Base-by-base conservation (phyloP, 2,113 vertebrate species). In the Lepus timidus region DNA sequence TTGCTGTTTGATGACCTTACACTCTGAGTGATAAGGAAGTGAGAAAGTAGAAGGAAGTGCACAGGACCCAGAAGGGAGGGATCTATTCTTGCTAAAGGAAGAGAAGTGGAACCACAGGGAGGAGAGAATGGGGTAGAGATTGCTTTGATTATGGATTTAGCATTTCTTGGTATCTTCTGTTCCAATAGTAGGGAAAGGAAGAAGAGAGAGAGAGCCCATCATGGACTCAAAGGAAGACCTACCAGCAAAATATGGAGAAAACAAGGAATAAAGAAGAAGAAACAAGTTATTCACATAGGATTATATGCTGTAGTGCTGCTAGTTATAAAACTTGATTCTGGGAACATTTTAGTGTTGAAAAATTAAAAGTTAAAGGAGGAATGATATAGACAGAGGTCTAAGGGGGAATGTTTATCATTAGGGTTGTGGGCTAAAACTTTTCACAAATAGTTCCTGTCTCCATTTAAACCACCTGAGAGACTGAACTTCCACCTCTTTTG, bases 31-130 rank as follows among this genome's bases (percentile, higher is more conserved):
- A 82, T 29, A 44, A 92, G 94, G 96, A 97, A 97, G 93, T 90
- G 93, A 96, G 62, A 91, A 75, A 39, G 65, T 44, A 85, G 92
- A 97, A 96, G 95, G 93, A 96, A 96, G 39, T 91, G 51, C 58
- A 64, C 39, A 75, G 39, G 55, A 33, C 73, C 4, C 67, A 70
- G 61, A 74, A 25, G 25, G n/a, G 91, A 90, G 81, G 55, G 44
- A 36, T 62, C 84, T 71, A 68, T 58, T 87, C 81, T 91, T 93
- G 36, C 4, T 31, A 85, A 95, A 93, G n/a, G 25, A 85, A 65
- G 62, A 74, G 64, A 86, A 92, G 87, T 52, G 73, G 58, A 95
- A 82, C 61, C 68, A 58, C 36, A 39, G 13, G 51, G 29, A 49
- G 39, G 27, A 93, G 55, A 83, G 71, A 88, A 33, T 74, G 2